Conservation (phyloP, 1,140 invertebrate genomes). For the Drosophila sp. region DNA sequence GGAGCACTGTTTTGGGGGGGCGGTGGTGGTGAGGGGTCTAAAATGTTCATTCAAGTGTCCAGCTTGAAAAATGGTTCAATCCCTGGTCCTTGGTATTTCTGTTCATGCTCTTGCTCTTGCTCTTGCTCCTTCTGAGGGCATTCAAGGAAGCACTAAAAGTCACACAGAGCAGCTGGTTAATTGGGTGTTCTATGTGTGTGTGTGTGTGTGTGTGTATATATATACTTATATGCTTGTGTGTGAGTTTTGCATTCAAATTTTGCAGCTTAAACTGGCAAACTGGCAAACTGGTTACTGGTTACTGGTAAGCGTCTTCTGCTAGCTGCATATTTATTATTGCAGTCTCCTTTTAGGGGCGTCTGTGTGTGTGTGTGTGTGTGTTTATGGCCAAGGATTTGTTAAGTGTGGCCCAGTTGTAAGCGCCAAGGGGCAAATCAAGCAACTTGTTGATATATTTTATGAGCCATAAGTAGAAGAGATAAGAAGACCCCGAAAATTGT, state of each 20-base stretch:
- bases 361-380: conserved; percentile 31
- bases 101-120: neutral
- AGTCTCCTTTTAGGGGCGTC: conserved; percentile 38
- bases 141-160: conserved; percentile 56
- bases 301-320: conserved; percentile 36
- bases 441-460: conserved; percentile 19
- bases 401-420: conserved; percentile 42
- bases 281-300: conserved; percentile 6
- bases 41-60: conserved; percentile 71
- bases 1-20: neutral
- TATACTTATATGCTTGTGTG: neutral
- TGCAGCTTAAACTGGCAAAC: conserved; percentile 8
- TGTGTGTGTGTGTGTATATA: conserved; percentile 9
- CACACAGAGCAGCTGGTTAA: conserved; percentile 26
- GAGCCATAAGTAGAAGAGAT: conserved; percentile 10
- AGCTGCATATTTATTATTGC: conserved; percentile 46
- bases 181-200: conserved; percentile 8
- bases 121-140: conserved; percentile 41
- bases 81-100: conserved; percentile 1
- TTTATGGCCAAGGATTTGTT: conserved; percentile 60
- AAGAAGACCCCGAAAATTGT: neutral
- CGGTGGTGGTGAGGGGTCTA: conserved; percentile 11
- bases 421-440: conserved; percentile 22
- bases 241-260: conserved; percentile 7
- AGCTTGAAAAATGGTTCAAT: conserved; percentile 72